Evolutionary conservation across 2,113 vertebrate species (phyloP).

Genomic region (Tympanuchus pallidicinctus): DNA sequence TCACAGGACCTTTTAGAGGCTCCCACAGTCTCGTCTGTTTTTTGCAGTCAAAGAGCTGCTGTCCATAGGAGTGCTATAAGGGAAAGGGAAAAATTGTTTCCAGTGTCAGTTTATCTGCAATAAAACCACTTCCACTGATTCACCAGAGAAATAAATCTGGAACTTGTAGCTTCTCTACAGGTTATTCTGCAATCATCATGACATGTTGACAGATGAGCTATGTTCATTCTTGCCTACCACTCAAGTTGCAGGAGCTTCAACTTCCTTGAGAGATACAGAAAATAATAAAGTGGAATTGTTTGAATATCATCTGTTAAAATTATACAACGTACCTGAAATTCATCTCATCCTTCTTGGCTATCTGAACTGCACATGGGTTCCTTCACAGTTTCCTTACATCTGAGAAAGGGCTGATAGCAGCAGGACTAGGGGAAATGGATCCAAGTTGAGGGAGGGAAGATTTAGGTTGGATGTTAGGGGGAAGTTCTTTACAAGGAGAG

Average conservation of each 20-base stretch:
- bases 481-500: too few species aligned
- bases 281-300: neutral
- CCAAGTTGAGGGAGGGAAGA: too few species aligned
- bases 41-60: neutral
- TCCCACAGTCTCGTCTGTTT: neutral
- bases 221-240: neutral
- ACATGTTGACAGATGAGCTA: constrained; percentile 12
- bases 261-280: neutral
- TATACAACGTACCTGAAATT: neutral
- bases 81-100: neutral
- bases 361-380: neutral
- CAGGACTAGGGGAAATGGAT: too few species aligned
- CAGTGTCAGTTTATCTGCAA: constrained; percentile 1
- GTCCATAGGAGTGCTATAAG: neutral
- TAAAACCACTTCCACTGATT: neutral
- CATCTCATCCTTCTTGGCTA: neutral
- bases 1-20: neutral
- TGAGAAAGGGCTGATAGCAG: too few species aligned
- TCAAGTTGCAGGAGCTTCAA: neutral
- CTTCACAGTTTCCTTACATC: neutral
- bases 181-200: constrained; percentile 28
- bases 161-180: neutral
- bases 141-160: constrained; percentile 1
- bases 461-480: too few species aligned
- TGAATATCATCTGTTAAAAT: neutral